phyloP scores from a whole-genome alignment of 2,888 invertebrate genomes.

The Limnephilus marmoratus region DNA sequence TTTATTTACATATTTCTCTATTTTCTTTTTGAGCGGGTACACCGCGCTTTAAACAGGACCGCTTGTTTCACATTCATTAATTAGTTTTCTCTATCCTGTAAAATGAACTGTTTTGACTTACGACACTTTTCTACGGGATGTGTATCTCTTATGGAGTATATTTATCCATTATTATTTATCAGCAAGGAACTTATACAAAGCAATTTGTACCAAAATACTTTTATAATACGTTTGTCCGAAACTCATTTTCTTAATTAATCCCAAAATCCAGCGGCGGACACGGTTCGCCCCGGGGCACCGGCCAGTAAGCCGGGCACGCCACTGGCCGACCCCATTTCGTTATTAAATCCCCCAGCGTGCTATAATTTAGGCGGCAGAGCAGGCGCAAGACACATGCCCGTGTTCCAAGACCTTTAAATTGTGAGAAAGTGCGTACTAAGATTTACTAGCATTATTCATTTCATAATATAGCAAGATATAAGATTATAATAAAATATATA shows the following conservation, averaged over 20 bases:
- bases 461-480: too few species aligned
- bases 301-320: background rate
- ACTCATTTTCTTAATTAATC: background rate
- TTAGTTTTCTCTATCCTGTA: too few species aligned
- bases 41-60: too few species aligned
- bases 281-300: background rate
- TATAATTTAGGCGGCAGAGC: background rate
- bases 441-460: background rate
- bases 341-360: background rate
- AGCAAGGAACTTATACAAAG: too few species aligned
- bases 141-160: too few species aligned
- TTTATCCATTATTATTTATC: too few species aligned
- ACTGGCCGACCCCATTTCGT: background rate
- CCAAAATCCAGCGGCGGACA: background rate
- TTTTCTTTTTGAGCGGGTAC: too few species aligned
- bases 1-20: too few species aligned
- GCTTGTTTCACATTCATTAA: too few species aligned
- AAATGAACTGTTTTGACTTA: too few species aligned
- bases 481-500: too few species aligned
- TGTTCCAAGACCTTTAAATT: background rate
- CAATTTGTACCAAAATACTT: background rate
- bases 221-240: background rate
- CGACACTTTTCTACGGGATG: too few species aligned
- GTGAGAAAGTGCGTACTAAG: background rate
- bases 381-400: background rate